Evolutionary conservation across 2,888 invertebrate species (phyloP), one percentile per base, ranked within the genome.

Genomic region (Brachynemurus nebulosus): DNA sequence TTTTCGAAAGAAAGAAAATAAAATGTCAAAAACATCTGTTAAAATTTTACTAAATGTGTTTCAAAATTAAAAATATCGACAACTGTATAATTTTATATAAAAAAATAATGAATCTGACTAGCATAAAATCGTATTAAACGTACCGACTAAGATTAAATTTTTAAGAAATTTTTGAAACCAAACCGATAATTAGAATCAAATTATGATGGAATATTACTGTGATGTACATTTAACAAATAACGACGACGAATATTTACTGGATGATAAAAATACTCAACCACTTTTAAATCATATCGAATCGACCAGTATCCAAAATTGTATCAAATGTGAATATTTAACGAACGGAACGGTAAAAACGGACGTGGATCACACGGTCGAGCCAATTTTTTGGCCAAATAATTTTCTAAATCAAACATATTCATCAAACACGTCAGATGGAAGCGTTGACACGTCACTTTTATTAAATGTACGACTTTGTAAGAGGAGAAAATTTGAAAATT

Each of bases 241-340:
- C 42, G 59, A 60, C 44, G 62, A 63, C 47, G 57, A 58, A 48
- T 56, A 62, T 23, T 52, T 64, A 7, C 54, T 63, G 25, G 63
- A 63, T 47, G 63, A 65, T 51, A 59, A 61, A 46, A 62, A 60
- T 33, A 44, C 49, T 14, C 30, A 48, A 21, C 44, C 43, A 16
- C 19, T 44, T 12, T 37, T 45, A 44, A 35, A 42, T 46, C 27
- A 44, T 46, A 20, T 37, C 27, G 27, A 34, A 12, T 14, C 14
- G 19, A 45, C 30, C 4, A 40, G 41, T 30, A 45, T 44, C 16
- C 44, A 44, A n/a, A 37, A 42, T 19, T 51, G 49, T 38, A 25
- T 43, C 7, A 45, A 40, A 27, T 50, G 49, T 20, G 40, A 46
- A 25, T 44, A 43, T 18, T 23, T 50, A 34, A 20, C 34, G 19